These are phyloP conservation scores for Diachasmimorpha longicaudata DNA, from an alignment of 1,140 invertebrate species.

Conservation along the genomic window DNA sequence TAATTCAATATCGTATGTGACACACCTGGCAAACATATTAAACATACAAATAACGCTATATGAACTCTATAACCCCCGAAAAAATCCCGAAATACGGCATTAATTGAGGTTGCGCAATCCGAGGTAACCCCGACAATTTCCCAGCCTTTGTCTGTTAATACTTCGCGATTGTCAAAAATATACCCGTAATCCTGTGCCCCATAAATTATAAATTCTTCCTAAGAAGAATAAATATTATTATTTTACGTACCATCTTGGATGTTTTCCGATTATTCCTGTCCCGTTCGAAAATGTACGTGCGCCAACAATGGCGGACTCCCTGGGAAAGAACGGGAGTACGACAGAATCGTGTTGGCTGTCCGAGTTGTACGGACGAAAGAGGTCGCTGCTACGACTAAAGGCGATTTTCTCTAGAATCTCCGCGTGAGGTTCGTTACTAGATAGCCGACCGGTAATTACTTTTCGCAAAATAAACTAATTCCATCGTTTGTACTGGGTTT, in stretches of 20 bases:
- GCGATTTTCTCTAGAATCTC: neutral
- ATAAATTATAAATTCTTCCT: neutral
- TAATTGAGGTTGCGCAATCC: slow-evolving; percentile 56
- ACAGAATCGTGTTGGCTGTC: slow-evolving; percentile 14
- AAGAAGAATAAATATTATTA: slow-evolving; percentile 40
- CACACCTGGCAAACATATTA: neutral
- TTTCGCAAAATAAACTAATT: no score
- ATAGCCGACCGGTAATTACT: no score
- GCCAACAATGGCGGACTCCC: slow-evolving; percentile 84
- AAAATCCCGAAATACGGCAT: slow-evolving; percentile 13
- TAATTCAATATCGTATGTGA: neutral
- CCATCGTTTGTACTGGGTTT: no score
- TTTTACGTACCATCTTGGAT: slow-evolving; percentile 84
- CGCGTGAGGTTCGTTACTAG: no score
- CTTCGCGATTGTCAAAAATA: slow-evolving; percentile 43
- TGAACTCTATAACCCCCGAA: neutral
- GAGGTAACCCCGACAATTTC: slow-evolving; percentile 42
- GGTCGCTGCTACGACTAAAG: neutral
- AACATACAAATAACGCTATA: neutral
- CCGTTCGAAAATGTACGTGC: slow-evolving; percentile 75
- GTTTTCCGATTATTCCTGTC: slow-evolving; percentile 76
- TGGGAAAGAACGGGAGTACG: slow-evolving; percentile 54
- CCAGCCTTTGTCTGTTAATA: slow-evolving; percentile 25
- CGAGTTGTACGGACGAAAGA: neutral
- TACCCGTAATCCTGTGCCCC: slow-evolving; percentile 20